A percentile compares a stretch with the other conserved stretches of the same genome.
Conservation (phyloP, 37 sponge, comb jelly and placozoan genomes). For the Beroe forskalii region DNA sequence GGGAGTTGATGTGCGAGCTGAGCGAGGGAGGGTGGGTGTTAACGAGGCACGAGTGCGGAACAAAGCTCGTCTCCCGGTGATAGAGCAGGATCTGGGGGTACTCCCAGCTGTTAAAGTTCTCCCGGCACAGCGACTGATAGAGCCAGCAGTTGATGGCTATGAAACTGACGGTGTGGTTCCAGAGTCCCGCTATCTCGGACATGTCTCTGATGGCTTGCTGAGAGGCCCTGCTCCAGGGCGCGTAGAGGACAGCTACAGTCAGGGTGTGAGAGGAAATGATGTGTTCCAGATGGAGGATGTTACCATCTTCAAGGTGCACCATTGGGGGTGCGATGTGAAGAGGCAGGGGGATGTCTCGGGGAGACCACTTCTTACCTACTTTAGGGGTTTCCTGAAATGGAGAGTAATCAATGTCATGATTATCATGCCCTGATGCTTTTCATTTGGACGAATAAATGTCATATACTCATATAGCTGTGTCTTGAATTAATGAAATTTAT, state of each 20-base stretch:
- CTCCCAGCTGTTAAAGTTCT: not conserved
- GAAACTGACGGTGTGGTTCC: not conserved
- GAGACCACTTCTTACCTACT: not conserved
- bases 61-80: not conserved
- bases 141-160: constrained; percentile 23
- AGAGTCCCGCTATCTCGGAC: not conserved
- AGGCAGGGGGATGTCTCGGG: not conserved
- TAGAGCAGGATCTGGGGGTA: constrained; percentile 8
- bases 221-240: constrained; percentile 17
- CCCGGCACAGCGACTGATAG: not conserved
- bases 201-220: not conserved
- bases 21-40: not conserved
- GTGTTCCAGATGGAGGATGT: not conserved
- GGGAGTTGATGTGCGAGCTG: not conserved
- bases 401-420: not conserved
- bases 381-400: not conserved
- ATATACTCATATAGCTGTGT: too few species aligned
- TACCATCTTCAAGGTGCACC: not conserved
- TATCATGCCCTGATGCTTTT: too few species aligned
- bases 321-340: not conserved
- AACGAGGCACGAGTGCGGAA: not conserved
- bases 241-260: constrained; percentile 23
- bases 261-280: not conserved
- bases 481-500: too few species aligned
- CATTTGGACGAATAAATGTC: too few species aligned